Evolutionary conservation across 2,113 vertebrate species (phyloP).

Genomic region (Arvicanthis niloticus): DNA sequence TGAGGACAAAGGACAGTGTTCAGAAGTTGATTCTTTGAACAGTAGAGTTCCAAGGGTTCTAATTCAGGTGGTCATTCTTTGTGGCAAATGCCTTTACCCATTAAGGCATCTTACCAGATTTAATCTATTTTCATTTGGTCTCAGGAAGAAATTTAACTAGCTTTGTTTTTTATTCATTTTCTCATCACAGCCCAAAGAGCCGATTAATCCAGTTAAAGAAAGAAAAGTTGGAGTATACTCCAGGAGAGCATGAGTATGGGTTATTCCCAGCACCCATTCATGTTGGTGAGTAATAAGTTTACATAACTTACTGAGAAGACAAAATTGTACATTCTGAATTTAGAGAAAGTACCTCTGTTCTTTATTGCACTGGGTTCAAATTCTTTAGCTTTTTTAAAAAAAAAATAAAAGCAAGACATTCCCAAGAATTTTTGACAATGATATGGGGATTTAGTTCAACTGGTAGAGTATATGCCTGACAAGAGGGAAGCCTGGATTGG

Average conservation of each 20-base stretch:
- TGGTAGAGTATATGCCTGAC: neutral
- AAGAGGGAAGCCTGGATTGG: neutral
- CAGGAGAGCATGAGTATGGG: constrained; percentile 93
- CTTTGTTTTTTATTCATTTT: constrained; percentile 14
- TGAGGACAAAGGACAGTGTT: neutral
- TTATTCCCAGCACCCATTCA: constrained; percentile 97
- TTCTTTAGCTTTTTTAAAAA: constrained; percentile 1
- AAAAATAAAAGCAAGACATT: neutral
- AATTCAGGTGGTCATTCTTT: neutral
- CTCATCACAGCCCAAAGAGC: constrained; percentile 90
- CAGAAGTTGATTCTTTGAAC: neutral
- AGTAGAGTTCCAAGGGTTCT: neutral
- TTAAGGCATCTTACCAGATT: neutral
- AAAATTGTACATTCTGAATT: neutral
- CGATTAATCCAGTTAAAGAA: constrained; percentile 91
- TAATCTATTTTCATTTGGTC: neutral
- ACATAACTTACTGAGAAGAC: neutral
- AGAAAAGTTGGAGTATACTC: constrained; percentile 93
- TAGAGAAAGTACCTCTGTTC: neutral
- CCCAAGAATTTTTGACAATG: neutral
- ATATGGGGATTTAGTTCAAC: neutral
- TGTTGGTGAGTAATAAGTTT: constrained; percentile 91
- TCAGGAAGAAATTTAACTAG: neutral
- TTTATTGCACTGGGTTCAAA: neutral
- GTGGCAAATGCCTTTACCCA: neutral